Evolutionary conservation across 2,113 vertebrate genomes (phyloP).

Genomic region (Quiscalus mexicanus): DNA sequence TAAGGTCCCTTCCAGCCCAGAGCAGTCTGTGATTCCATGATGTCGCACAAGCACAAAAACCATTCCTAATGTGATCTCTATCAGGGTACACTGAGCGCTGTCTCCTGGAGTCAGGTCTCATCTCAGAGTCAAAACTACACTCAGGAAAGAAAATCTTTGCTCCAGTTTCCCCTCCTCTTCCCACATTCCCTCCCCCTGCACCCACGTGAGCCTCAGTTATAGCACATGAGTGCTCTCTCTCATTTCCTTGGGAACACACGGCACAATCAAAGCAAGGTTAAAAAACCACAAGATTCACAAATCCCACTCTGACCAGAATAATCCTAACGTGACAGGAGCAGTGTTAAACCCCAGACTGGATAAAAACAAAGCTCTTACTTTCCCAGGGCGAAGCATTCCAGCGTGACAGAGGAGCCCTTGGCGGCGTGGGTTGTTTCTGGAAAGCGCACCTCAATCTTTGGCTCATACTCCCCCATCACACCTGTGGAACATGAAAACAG

Average conservation of each 20-base stretch:
- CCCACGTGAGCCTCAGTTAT: not conserved
- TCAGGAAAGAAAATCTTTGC: not conserved
- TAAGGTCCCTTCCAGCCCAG: not conserved
- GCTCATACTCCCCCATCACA: constrained; percentile 92
- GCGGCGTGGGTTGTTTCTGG: constrained; percentile 78
- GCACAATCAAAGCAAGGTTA: not conserved
- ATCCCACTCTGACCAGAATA: not conserved
- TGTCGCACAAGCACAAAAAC: not conserved
- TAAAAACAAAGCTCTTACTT: constrained; percentile 82
- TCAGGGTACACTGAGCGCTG: not conserved
- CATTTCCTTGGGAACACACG: not conserved
- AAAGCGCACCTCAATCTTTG: constrained; percentile 90
- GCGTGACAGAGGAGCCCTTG: constrained; percentile 84
- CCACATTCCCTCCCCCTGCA: not conserved
- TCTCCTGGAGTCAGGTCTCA: not conserved
- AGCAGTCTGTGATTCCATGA: too few relatives aligned
- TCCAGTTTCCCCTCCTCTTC: not conserved
- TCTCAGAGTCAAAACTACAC: not conserved
- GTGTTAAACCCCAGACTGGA: not conserved
- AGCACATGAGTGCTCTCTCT: not conserved
- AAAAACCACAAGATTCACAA: not conserved
- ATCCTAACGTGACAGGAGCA: not conserved
- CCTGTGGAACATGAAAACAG: constrained; percentile 79
- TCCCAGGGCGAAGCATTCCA: constrained; percentile 92
- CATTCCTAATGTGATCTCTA: accelerated